phyloP scores from a whole-genome alignment of 2,113 vertebrate genomes.

The Corapipo altera region DNA sequence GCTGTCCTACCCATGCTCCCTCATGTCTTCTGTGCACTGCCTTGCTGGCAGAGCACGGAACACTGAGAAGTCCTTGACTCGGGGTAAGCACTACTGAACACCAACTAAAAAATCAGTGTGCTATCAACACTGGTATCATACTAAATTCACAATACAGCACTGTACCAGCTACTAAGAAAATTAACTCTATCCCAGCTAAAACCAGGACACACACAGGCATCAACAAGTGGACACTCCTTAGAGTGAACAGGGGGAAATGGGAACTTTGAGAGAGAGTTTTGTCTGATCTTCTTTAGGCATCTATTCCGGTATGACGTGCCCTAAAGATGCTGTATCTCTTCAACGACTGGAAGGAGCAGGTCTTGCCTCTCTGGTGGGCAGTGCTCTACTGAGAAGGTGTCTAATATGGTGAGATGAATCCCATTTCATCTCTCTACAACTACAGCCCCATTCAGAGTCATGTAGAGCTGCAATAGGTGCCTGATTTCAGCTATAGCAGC shows the following conservation, averaged over 20 bases:
- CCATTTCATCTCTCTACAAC: neutral
- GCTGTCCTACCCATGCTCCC: neutral
- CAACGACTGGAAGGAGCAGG: neutral
- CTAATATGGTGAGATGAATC: neutral
- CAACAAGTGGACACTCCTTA: neutral
- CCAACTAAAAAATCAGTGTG: neutral
- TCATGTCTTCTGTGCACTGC: neutral
- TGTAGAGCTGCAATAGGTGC: neutral
- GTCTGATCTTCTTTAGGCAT: neutral
- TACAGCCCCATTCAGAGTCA: neutral
- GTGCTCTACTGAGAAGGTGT: neutral
- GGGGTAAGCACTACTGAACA: neutral
- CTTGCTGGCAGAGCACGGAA: neutral
- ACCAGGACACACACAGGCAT: neutral
- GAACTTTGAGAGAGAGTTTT: neutral
- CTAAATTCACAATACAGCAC: neutral
- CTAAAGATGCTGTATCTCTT: neutral
- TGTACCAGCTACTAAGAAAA: neutral
- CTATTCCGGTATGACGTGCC: neutral
- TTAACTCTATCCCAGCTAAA: neutral
- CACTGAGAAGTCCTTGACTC: neutral
- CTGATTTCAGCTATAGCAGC: neutral
- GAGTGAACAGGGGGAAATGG: neutral
- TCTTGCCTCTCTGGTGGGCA: neutral
- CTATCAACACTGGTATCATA: neutral